phyloP scores from a whole-genome alignment of 2,888 invertebrate species.

The Heterodera filipjevi region DNA sequence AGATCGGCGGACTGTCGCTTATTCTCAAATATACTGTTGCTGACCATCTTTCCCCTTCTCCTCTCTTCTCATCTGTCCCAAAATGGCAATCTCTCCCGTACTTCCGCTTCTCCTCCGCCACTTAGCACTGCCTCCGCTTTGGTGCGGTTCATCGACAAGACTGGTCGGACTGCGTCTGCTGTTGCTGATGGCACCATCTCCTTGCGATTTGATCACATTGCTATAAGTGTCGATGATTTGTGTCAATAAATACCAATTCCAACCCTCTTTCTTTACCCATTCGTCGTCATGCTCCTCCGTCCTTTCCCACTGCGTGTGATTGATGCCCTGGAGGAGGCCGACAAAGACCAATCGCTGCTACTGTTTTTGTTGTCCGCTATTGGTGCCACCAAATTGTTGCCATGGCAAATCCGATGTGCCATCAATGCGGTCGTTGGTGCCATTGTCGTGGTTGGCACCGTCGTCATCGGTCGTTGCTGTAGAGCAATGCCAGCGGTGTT shows the following conservation, averaged over 20 bases:
- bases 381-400: conserved; percentile 12
- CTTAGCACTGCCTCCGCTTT: conserved; percentile 50
- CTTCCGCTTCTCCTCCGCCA: conserved; percentile 36
- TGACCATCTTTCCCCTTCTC: not conserved
- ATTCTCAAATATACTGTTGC: too few relatives aligned
- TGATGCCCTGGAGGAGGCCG: not conserved
- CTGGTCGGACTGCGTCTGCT: not conserved
- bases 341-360: not conserved
- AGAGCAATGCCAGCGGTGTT: not conserved
- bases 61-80: not conserved
- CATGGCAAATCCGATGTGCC: conserved; percentile 2
- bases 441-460: not conserved
- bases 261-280: not conserved
- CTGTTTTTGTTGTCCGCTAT: not conserved
- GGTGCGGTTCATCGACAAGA: not conserved
- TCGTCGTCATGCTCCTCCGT: conserved; percentile 2
- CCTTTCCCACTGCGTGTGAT: not conserved
- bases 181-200: not conserved
- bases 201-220: not conserved
- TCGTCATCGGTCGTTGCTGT: not conserved
- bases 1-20: too few relatives aligned
- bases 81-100: not conserved
- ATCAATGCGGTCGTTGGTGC: not conserved
- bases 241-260: too few relatives aligned
- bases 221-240: too few relatives aligned